Base-by-base conservation (phyloP, 2,888 invertebrate species). In the Drosophila meridiana region DNA sequence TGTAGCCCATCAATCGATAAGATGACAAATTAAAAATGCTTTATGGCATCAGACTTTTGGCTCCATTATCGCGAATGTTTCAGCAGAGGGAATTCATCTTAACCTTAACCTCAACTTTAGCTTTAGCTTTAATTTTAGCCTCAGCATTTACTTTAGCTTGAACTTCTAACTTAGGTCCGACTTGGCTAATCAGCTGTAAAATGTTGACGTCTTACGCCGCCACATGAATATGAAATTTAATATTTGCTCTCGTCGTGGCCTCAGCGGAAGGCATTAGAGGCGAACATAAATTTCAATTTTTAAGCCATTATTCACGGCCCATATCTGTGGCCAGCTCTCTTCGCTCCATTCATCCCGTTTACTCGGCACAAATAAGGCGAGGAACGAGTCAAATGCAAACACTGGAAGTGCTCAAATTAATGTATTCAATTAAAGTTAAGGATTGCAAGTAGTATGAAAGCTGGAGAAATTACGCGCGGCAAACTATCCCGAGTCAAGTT, bases 251-350 rank as follows among this genome's bases (percentile, higher is more conserved):
- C 40, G 14, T 57, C 40, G 5, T 9, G 40, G 11, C 14, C 7
- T 40, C 30, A 36, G 70, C 53, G 40, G 42, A 30, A 45, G 13
- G 58, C 64, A 65, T 53, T 56, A 40, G 52, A 34, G 62, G 4
- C 43, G 42, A 56, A 50, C 83, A 80, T 83, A 70, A 80, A 80
- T 83, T 73, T 83, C 56, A 59, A 83, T 80, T 73, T 76, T 65
- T 38, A 36, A 50, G 69, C 50, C 83, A 73, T 80, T 80, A 79
- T 62, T 80, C 59, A 56, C 9, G 30, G 8, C 42, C 30, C 56
- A 32, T 65, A 47, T 74, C 47, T 70, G 78, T 28, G 20, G 26
- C 45, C 34, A 14, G 53, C 4, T 3, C 20, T 20, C 32, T 9
- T 8, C 20, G n/a, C 11, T 6, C 11, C 58, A 38, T 28, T 48